Conservation (phyloP, 2,888 invertebrate genomes). For the Tetragnatha montana region DNA sequence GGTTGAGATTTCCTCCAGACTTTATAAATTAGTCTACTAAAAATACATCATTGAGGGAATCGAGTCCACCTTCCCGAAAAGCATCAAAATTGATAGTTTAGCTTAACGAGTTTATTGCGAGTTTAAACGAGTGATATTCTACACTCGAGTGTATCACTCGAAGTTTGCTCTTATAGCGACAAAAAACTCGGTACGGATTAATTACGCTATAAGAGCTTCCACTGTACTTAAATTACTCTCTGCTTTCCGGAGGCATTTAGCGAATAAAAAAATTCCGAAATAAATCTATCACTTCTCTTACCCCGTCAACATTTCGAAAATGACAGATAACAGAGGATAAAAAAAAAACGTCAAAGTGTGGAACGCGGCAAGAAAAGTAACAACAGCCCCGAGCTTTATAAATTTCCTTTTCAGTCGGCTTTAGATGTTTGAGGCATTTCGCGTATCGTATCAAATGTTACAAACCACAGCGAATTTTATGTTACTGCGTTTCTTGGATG, state of each 20-base stretch:
- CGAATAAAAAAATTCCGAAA: constrained; percentile 21
- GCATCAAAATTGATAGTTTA: too few species aligned
- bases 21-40: too few species aligned
- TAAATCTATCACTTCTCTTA: constrained; percentile 40
- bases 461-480: constrained; percentile 49
- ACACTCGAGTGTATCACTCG: too few species aligned
- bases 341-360: constrained; percentile 44
- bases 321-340: constrained; percentile 50
- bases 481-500: constrained; percentile 9
- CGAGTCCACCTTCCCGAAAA: too few species aligned
- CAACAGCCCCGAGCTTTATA: constrained; percentile 45
- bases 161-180: too few species aligned
- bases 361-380: constrained; percentile 42
- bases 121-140: too few species aligned
- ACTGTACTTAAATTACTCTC: constrained; percentile 25
- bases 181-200: too few species aligned
- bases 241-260: neutral
- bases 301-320: constrained; percentile 45
- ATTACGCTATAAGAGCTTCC: too few species aligned
- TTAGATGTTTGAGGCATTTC: constrained; percentile 52
- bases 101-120: too few species aligned
- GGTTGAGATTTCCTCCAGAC: too few species aligned
- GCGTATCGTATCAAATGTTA: constrained; percentile 52
- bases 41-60: too few species aligned
- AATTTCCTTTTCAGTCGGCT: constrained; percentile 49